Evolutionary conservation across 2,888 invertebrate genomes (phyloP).

Genomic region (Atrina japonica): DNA sequence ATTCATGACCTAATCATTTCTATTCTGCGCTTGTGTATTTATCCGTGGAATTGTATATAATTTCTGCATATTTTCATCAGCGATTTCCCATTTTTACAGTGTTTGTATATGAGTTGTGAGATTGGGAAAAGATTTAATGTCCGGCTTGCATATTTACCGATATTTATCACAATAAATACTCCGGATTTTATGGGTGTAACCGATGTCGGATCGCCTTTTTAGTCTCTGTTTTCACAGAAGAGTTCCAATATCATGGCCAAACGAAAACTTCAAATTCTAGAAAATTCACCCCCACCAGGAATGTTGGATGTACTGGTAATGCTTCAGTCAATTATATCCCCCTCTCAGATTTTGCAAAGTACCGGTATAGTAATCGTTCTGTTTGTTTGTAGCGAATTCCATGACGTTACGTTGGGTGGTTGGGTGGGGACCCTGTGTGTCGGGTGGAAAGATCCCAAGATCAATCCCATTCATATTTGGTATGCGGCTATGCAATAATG

Average conservation of each 20-base stretch:
- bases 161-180: too few relatives aligned
- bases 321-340: constrained; percentile 7
- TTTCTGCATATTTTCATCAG: too few relatives aligned
- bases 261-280: constrained; percentile 1
- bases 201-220: too few relatives aligned
- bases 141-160: too few relatives aligned
- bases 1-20: too few relatives aligned
- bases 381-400: constrained; percentile 7
- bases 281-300: constrained; percentile 4
- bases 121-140: too few relatives aligned
- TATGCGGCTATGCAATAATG: constrained; percentile 7
- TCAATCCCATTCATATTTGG: constrained; percentile 7
- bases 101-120: too few relatives aligned
- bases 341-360: constrained; percentile 7
- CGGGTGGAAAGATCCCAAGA: constrained; percentile 7
- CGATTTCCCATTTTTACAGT: too few relatives aligned
- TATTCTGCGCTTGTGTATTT: too few relatives aligned
- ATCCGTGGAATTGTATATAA: too few relatives aligned
- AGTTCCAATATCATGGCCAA: constrained; percentile 7
- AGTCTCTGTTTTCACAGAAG: too few relatives aligned
- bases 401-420: constrained; percentile 7
- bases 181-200: too few relatives aligned
- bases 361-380: constrained; percentile 7
- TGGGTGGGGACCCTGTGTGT: constrained; percentile 7
- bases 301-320: constrained; percentile 5